phyloP scores from a whole-genome alignment of 64 coral and sea anemone genomes.

The Actinia equina region DNA sequence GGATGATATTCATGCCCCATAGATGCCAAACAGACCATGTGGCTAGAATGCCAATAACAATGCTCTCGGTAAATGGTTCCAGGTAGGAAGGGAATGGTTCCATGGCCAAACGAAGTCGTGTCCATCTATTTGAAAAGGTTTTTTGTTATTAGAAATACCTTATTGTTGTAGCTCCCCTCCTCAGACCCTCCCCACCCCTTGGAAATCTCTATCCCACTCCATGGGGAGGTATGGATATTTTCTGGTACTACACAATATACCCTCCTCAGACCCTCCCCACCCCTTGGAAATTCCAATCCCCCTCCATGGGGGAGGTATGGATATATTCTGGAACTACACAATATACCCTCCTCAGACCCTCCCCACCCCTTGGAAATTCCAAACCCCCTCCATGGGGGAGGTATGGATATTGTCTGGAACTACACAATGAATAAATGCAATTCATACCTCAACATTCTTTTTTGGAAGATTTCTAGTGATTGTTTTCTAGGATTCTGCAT shows the following conservation, averaged over 20 bases:
- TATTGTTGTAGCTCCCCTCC: background rate
- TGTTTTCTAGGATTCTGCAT: conserved; percentile 93
- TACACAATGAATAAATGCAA: no score
- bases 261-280: no score
- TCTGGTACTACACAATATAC: no score
- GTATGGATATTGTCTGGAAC: no score
- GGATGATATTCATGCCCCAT: conserved; percentile 53
- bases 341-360: background rate
- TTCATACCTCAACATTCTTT: conserved; percentile 86
- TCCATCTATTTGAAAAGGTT: conserved; percentile 58
- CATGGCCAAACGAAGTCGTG: conserved; percentile 91
- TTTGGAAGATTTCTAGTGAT: conserved; percentile 67
- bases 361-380: background rate
- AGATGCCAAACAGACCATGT: conserved; percentile 65
- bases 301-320: no score
- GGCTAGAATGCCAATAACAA: conserved; percentile 66
- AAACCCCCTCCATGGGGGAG: no score
- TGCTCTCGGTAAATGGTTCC: conserved; percentile 84
- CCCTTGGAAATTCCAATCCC: no score
- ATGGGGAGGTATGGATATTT: no score
- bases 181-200: background rate
- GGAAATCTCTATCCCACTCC: background rate
- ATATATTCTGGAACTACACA: background rate
- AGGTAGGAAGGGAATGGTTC: conserved; percentile 75
- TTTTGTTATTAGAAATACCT: background rate